Base-by-base conservation (phyloP, 2,797 vertebrate species). In the Neoniphon sammara region DNA sequence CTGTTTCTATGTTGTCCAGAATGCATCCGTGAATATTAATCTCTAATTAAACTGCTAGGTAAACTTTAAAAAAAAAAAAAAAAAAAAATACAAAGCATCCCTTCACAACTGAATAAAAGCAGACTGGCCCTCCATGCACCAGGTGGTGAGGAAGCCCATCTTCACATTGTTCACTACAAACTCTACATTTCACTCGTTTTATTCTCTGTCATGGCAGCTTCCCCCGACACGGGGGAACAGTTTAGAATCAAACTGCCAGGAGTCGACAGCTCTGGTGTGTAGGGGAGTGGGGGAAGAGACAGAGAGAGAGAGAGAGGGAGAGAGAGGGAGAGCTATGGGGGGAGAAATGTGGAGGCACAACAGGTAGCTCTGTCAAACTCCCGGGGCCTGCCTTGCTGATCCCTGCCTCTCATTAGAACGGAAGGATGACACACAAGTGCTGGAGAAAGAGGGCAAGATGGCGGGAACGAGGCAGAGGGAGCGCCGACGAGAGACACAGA, bases 371-470 rank as follows among this genome's bases (percentile, higher is more conserved):
- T 90, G 89, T 92, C 90, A 92, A 87, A 91, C 87, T 88, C 85
- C 83, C 71, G 80, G 85, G 87, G 83, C 89, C 84, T 86, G 78
- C 84, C 70, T 83, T 0, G 75, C 80, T 84, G 87, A 91, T 87
- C 91, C 85, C 81, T 87, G 87, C 88, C 85, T 90, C 90, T 93
- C 91, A 94, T 93, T 93, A 92, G 89, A 92, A 93, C 76, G 80
- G 88, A 91, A 78, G 85, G 81, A 88, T 90, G 90, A 89, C 87
- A 89, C 83, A 66, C 73, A 81, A 73, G 62, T 70, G 70, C 77
- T 42, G 80, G n/a, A 81, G 69, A 68, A 59, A 70, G 78, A 82
- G 65, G 72, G 66, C 64, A 78, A 82, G 86, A 86, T 73, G 84
- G 69, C 74, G 82, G 81, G 82, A 86, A 81, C 25, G 72, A 85